Evolutionary conservation across 2,113 vertebrate species (phyloP).

Genomic region (Chaetodon auriga): DNA sequence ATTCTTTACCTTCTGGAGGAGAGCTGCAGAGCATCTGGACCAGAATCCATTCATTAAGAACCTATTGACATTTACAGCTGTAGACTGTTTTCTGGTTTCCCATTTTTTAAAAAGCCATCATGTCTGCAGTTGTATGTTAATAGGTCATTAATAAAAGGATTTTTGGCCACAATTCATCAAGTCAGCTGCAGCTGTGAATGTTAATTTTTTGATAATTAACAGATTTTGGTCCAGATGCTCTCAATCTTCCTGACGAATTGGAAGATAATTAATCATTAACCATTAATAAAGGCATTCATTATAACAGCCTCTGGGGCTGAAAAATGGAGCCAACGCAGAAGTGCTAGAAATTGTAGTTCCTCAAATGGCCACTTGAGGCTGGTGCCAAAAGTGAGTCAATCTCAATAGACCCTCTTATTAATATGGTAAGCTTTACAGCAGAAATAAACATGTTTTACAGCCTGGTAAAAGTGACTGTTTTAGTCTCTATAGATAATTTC

Average conservation of each 20-base stretch:
- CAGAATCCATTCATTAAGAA: constrained; percentile 17
- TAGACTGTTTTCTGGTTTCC: constrained; percentile 6
- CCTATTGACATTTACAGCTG: constrained; percentile 6
- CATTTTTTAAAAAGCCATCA: constrained; percentile 31
- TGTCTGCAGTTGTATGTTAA: constrained; percentile 15
- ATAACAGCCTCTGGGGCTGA: too few relatives aligned
- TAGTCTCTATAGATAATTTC: too few relatives aligned
- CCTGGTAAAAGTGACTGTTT: too few relatives aligned
- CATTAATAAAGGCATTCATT: not conserved
- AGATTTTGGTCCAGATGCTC: constrained; percentile 11
- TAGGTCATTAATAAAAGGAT: constrained; percentile 30
- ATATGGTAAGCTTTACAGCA: too few relatives aligned
- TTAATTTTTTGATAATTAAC: constrained; percentile 32
- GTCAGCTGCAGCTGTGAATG: constrained; percentile 15
- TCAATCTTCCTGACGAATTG: not conserved
- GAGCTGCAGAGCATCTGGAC: not conserved
- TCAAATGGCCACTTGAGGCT: too few relatives aligned
- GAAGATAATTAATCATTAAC: constrained; percentile 2
- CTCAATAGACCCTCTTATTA: too few relatives aligned
- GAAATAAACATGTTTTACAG: too few relatives aligned
- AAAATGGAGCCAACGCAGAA: too few relatives aligned
- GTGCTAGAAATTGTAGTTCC: too few relatives aligned
- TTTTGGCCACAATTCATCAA: constrained; percentile 27
- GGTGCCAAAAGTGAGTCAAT: too few relatives aligned
- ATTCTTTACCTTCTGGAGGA: not conserved